Base-by-base conservation (phyloP, 2,113 vertebrate species). In the Amblyornis subalaris region DNA sequence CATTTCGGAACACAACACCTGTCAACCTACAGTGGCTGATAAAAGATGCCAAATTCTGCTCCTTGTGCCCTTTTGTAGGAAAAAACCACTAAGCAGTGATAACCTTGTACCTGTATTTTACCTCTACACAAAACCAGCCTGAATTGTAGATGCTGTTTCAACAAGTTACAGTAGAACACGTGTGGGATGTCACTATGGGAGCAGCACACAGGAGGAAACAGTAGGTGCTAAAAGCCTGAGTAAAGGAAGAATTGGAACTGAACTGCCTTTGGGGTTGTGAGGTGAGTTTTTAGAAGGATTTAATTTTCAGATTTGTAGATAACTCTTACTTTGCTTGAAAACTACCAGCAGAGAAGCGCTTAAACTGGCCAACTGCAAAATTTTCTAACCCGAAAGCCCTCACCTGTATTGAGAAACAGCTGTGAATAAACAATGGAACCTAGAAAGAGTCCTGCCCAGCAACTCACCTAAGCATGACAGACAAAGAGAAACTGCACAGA, bases 81-180 rank as follows among this genome's bases (percentile, higher is more conserved):
- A 73, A 65, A 50, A 12, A 0, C 36, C 26, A 17, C 17, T 29
- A 15, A 58, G 11, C 6, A 42, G 29, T 0, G 0, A 35, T 40
- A 20, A 54, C 3, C 33, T 10, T 4, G 9, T 47, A 44, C 25
- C 53, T 35, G 40, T 24, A 7, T 28, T 65, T 61, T 36, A 58
- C 9, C 14, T 53, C 35, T 13, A 28, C 19, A 45, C 47, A 76
- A 58, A 71, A 57, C 36, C 3, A 65, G 60, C 54, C 36, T 26
- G 57, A 48, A 53, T 9, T 65, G 57, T 2, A 58, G 36, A 60
- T 31, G n/a, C 38, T 61, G 77, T 87, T 61, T 15, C 47, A 69
- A 80, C 17, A 38, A 91, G 38, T 10, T 44, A 13, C 38, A 81
- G 26, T 45, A 23, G 83, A 89, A 45, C 23, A n/a, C 38, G 58